Percentiles rank a stretch among this genome's conserved stretches.
Evolutionary conservation across 2,113 vertebrate genomes (phyloP).

Genomic region (mouse (Mus musculus)): DNA sequence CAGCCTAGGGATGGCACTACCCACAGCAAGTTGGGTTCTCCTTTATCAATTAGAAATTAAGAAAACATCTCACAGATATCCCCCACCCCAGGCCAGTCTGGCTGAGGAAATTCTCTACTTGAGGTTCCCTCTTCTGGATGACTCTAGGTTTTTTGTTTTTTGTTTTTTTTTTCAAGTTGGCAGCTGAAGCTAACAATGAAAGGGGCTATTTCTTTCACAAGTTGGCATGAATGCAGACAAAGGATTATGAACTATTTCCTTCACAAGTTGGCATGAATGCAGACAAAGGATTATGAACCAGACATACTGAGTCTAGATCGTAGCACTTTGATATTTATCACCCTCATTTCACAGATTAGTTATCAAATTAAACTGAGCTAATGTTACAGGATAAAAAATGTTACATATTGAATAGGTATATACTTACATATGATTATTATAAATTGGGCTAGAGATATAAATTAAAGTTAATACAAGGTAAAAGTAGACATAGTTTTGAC

Average conservation of each 20-base stretch:
- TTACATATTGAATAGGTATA: background rate
- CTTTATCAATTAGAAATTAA: background rate
- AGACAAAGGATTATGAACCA: background rate
- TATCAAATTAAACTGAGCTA: background rate
- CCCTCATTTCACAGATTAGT: conserved; percentile 14
- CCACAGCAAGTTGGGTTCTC: background rate
- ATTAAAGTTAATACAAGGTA: background rate
- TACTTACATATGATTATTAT: background rate
- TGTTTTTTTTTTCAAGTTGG: background rate
- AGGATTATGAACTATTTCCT: background rate
- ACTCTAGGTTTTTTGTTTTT: too few relatives aligned
- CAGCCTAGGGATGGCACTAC: too few relatives aligned
- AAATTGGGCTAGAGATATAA: conserved; percentile 18
- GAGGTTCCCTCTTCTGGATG: background rate
- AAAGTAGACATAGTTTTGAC: background rate
- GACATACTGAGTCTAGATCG: background rate
- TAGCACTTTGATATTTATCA: background rate
- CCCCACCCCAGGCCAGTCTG: background rate
- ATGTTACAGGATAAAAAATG: conserved; percentile 36
- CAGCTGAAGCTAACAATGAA: background rate
- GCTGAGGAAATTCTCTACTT: background rate
- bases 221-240: too few relatives aligned
- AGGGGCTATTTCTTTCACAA: too few relatives aligned
- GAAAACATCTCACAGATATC: background rate
- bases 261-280: too few relatives aligned